These are phyloP conservation scores for Drosophila prostipennis DNA, from an alignment of 2,888 invertebrate genomes.

Conservation along the genomic window DNA sequence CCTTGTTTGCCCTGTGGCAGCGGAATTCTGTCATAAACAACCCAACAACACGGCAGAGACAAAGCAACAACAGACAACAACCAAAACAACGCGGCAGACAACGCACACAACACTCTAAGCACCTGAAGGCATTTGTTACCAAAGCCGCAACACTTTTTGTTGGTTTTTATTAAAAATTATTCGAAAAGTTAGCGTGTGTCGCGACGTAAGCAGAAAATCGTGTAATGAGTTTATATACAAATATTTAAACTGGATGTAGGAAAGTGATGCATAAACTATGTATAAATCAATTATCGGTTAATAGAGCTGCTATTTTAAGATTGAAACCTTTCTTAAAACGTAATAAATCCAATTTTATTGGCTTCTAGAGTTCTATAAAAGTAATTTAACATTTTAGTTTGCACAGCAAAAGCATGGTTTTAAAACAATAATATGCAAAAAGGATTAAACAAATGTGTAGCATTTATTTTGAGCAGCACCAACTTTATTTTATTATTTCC, in stretches of 20 bases:
- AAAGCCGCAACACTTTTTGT: constrained; percentile 58
- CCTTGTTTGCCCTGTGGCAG: constrained; percentile 37
- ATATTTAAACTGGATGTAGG: not conserved
- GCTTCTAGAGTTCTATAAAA: too few species aligned
- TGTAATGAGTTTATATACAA: constrained; percentile 32
- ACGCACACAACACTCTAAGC: constrained; percentile 35
- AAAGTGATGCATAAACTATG: constrained; percentile 12
- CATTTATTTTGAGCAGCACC: too few species aligned
- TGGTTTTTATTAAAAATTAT: constrained; percentile 73
- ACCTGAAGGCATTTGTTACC: constrained; percentile 50
- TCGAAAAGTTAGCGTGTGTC: constrained; percentile 70
- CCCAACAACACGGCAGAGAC: constrained; percentile 21
- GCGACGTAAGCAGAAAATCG: constrained; percentile 32
- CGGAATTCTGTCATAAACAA: constrained; percentile 58
- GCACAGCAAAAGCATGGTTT: too few species aligned
- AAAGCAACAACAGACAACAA: constrained; percentile 27
- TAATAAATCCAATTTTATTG: too few species aligned
- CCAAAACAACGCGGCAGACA: constrained; percentile 12
- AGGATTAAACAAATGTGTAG: too few species aligned
- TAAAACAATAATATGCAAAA: too few species aligned
- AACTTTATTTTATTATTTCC: not conserved
- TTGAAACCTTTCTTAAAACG: too few species aligned
- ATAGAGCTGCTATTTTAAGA: not conserved
- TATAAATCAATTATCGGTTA: not conserved
- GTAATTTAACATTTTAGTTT: too few species aligned